Evolutionary conservation across 2,797 vertebrate species (phyloP), one percentile per base, ranked within the genome.

Genomic region (Rhynchotus rufescens): DNA sequence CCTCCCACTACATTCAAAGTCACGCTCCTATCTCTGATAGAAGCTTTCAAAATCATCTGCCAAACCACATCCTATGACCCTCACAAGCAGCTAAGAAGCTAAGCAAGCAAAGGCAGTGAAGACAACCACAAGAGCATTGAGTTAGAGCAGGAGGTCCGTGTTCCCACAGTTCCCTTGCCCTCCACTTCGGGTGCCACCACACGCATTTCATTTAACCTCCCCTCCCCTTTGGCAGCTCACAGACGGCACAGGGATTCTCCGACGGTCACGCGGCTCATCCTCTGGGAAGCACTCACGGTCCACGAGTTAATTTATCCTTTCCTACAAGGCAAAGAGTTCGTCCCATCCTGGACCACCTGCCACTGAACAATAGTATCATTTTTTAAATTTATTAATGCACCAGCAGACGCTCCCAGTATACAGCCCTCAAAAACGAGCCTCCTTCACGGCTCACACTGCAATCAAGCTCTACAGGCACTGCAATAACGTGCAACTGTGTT

Each of bases 401-500:
- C 42, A 71, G 80, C 47, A 90, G n/a, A 45, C 45, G 14, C 15
- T 74, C 20, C 30, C 68, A 44, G 36, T 20, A 36, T 14, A 51
- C 8, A 34, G 17, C 2, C 3, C 3, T 20, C 21, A 84, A 30
- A 57, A 59, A 36, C 15, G 28, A 76, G 54, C 6, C 51, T 56
- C 52, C 21, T 83, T 78, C 32, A n/a, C 67, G 40, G 88, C 36
- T 65, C 57, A 71, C 19, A 28, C 1, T 40, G 51, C 42, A 42
- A 45, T 15, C 62, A 44, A 28, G 30, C 25, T 66, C 1, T 4
- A 42, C 0, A 7, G 3, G 1, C 34, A 26, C 3, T 44, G 20
- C 3, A 1, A 51, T 66, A 83, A 72, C n/a, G 45, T 62, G 23
- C 28, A 69, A 47, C n/a, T 69, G 49, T 59, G 51, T 40, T 65